phyloP scores from a whole-genome alignment of 1,140 invertebrate genomes.

The Leptinotarsa defecta region DNA sequence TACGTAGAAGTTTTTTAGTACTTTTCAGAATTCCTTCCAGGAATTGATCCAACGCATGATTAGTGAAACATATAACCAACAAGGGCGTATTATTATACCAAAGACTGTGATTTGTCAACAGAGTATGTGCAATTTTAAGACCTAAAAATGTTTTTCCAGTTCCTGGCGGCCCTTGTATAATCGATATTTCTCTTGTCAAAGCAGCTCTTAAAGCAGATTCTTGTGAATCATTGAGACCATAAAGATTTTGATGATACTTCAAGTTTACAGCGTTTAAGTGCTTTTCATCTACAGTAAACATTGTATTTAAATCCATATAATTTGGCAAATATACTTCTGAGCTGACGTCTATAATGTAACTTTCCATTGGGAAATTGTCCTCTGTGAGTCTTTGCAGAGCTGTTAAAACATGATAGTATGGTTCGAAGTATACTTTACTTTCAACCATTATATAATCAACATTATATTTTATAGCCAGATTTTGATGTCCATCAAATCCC shows the following conservation, averaged over 20 bases:
- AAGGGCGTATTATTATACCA: constrained; percentile 61
- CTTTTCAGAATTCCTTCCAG: constrained; percentile 68
- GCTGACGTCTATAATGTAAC: constrained; percentile 60
- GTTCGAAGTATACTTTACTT: constrained; percentile 70
- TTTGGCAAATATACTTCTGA: constrained; percentile 33
- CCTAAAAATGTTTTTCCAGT: constrained; percentile 81
- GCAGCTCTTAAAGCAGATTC: constrained; percentile 63
- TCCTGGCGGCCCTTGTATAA: constrained; percentile 83
- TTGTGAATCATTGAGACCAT: constrained; percentile 64
- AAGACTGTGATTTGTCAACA: constrained; percentile 60
- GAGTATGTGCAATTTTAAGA: constrained; percentile 65
- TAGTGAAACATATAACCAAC: constrained; percentile 82
- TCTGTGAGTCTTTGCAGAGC: constrained; percentile 62
- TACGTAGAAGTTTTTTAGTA: constrained; percentile 67
- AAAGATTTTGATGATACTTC: constrained; percentile 40
- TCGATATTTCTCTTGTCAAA: constrained; percentile 66
- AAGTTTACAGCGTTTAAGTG: constrained; percentile 22
- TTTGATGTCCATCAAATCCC: constrained; percentile 52
- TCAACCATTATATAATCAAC: constrained; percentile 66
- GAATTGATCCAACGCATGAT: constrained; percentile 89
- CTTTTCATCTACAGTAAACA: constrained; percentile 26
- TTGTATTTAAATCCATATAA: constrained; percentile 37
- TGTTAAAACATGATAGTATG: constrained; percentile 67
- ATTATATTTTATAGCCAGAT: constrained; percentile 28
- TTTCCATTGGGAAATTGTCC: constrained; percentile 65